Evolutionary conservation across 1,140 invertebrate species (phyloP).

Genomic region (Aphaenogaster rudis): DNA sequence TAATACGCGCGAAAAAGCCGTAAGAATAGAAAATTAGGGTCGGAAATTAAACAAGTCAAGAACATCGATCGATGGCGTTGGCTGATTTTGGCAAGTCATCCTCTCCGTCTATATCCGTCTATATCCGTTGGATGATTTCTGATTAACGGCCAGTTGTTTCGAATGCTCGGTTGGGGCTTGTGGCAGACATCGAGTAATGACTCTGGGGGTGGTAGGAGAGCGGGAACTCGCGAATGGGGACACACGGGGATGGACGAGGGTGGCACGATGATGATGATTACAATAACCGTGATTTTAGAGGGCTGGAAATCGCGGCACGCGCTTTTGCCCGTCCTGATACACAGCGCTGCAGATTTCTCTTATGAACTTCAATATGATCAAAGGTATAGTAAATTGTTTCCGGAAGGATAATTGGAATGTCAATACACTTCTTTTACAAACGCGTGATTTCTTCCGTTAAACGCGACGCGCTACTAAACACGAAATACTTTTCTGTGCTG

Average conservation of each 20-base stretch:
- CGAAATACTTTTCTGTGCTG: not conserved
- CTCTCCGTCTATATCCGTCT: constrained; percentile 66
- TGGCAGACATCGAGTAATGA: constrained; percentile 87
- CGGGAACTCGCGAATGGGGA: constrained; percentile 78
- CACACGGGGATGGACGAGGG: constrained; percentile 71
- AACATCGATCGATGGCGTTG: constrained; percentile 43
- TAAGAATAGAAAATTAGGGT: constrained; percentile 28
- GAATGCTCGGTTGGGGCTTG: constrained; percentile 82
- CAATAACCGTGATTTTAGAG: constrained; percentile 83
- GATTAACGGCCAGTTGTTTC: constrained; percentile 87
- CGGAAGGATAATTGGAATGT: constrained; percentile 36
- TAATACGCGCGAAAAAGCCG: not conserved
- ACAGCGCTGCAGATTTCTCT: constrained; percentile 1
- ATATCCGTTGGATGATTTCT: constrained; percentile 84
- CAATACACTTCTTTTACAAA: not conserved
- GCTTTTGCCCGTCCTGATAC: constrained; percentile 41
- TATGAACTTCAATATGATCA: constrained; percentile 30
- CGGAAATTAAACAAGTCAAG: constrained; percentile 52
- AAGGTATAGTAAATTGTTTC: constrained; percentile 31
- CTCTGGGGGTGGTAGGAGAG: constrained; percentile 83
- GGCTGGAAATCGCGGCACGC: constrained; percentile 75
- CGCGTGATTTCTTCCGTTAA: not conserved
- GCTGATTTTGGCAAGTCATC: constrained; percentile 72
- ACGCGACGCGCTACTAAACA: not conserved
- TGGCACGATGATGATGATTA: constrained; percentile 82